phyloP scores from a whole-genome alignment of 1,140 invertebrate species.

The Leptonema lineaticorne region DNA sequence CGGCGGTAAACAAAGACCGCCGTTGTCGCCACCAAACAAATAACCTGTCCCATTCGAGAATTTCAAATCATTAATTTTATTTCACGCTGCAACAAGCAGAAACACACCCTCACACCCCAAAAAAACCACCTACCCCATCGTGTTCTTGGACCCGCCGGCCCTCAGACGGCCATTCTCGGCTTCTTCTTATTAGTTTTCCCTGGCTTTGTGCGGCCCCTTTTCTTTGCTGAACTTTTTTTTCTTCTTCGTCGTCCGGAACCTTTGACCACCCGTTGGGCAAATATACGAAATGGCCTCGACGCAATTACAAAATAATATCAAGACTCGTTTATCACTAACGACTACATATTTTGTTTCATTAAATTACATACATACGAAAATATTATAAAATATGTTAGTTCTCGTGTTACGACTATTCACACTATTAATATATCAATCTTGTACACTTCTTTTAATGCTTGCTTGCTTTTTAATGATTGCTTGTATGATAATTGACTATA shows the following conservation, averaged over 20 bases:
- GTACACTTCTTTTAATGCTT: no score
- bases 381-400: no score
- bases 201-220: slow-evolving; percentile 1
- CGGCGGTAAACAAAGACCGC: slow-evolving; percentile 36
- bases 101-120: slow-evolving; percentile 7
- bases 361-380: background rate
- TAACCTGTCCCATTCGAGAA: slow-evolving; percentile 38
- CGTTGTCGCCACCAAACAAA: slow-evolving; percentile 39
- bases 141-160: no score
- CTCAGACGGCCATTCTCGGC: background rate
- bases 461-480: no score
- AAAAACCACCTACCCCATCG: no score
- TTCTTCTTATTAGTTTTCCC: slow-evolving; percentile 32
- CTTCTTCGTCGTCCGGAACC: background rate
- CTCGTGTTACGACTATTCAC: no score
- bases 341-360: background rate
- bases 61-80: slow-evolving; percentile 42
- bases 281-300: slow-evolving; percentile 35
- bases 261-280: slow-evolving; percentile 17
- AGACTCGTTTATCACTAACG: slow-evolving; percentile 12
- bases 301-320: slow-evolving; percentile 41
- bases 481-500: no score
- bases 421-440: no score
- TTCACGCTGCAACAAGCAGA: slow-evolving; percentile 36
- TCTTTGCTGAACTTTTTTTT: background rate